Evolutionary conservation across 2,888 invertebrate genomes (phyloP).

Genomic region (Netelia fuscicornis): DNA sequence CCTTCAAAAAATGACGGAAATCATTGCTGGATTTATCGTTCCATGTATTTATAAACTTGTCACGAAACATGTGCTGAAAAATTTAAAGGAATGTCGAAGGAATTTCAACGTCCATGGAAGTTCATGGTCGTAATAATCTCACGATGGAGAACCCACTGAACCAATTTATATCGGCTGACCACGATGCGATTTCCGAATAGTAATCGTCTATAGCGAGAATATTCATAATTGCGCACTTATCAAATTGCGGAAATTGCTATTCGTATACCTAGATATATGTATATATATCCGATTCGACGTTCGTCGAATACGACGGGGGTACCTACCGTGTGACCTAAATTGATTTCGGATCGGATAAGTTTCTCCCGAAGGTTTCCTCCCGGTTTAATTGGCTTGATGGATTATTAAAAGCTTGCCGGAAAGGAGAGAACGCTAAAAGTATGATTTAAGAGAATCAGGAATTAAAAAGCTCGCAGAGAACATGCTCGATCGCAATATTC

Average conservation of each 20-base stretch:
- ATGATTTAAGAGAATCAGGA: slow-evolving; percentile 1
- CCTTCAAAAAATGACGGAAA: not conserved
- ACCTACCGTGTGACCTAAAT: slow-evolving; percentile 22
- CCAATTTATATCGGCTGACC: not conserved
- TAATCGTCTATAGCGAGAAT: slow-evolving; percentile 35
- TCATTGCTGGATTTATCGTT: not conserved
- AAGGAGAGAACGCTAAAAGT: not conserved
- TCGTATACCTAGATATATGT: not conserved
- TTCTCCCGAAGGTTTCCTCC: slow-evolving; percentile 17
- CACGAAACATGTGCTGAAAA: no score
- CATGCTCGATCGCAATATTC: not conserved
- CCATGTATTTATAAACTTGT: not conserved
- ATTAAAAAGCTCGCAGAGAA: not conserved
- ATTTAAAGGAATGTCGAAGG: no score
- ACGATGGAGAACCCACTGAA: not conserved
- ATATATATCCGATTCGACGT: not conserved
- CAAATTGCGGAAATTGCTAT: slow-evolving; percentile 54
- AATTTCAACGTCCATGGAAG: no score
- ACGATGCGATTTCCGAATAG: slow-evolving; percentile 22
- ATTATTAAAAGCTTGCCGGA: slow-evolving; percentile 21
- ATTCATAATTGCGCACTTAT: slow-evolving; percentile 34
- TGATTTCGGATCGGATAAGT: slow-evolving; percentile 43
- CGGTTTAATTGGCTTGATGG: slow-evolving; percentile 28
- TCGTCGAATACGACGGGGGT: slow-evolving; percentile 8
- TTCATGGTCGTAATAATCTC: not conserved